Evolutionary conservation across 2,113 vertebrate species (phyloP).

Genomic region (Rhinolophus sinicus): DNA sequence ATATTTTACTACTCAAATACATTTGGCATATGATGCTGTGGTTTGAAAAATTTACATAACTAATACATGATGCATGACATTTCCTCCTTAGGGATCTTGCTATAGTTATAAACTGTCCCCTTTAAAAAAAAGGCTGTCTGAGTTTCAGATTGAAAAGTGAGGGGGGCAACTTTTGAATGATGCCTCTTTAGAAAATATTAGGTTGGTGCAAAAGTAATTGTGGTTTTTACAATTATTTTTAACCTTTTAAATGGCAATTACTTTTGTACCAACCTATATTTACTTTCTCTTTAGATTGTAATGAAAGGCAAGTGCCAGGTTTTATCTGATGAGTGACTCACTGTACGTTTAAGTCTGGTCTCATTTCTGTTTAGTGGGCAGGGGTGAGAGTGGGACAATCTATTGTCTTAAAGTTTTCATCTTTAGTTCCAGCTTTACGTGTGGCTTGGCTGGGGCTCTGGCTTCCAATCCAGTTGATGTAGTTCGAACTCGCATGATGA

Average conservation of each 20-base stretch:
- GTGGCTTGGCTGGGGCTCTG: constrained; percentile 93
- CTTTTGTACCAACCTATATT: background rate
- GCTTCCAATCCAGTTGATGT: constrained; percentile 96
- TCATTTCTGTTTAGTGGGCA: background rate
- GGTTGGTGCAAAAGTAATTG: no score
- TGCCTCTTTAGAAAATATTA: background rate
- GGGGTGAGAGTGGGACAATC: background rate
- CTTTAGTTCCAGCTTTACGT: constrained; percentile 93
- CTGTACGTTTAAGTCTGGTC: constrained; percentile 22
- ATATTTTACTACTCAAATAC: constrained; percentile 25
- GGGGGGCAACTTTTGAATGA: background rate
- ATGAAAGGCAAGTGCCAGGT: constrained; percentile 10
- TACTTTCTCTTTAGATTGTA: constrained; percentile 57
- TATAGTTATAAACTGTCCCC: constrained; percentile 17
- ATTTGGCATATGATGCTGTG: constrained; percentile 12
- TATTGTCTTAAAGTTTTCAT: constrained; percentile 17
- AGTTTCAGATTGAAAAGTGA: constrained; percentile 43
- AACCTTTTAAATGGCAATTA: no score
- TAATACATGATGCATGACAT: background rate
- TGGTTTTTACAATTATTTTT: no score
- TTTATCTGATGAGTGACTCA: constrained; percentile 41
- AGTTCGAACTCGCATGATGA: constrained; percentile 97
- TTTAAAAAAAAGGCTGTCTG: background rate
- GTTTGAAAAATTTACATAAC: constrained; percentile 42
- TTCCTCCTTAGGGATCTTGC: constrained; percentile 26